A percentile compares a stretch with the other conserved stretches of the same genome.
phyloP scores from a whole-genome alignment of 2,797 vertebrate species.

The Labeo calbasu region DNA sequence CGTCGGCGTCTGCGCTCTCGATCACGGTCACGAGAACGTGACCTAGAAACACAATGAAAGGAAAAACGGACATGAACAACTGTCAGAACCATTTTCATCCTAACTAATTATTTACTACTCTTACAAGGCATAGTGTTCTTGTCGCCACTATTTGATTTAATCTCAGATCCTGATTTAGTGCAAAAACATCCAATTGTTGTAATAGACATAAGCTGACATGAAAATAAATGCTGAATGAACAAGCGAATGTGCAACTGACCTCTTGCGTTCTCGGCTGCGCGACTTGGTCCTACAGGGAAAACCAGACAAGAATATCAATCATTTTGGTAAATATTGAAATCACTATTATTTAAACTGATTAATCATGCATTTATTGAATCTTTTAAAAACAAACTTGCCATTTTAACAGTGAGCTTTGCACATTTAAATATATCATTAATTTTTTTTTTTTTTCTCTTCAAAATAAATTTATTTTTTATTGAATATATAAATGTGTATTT shows the following conservation, averaged over 20 bases:
- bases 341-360: background rate
- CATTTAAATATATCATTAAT: too few relatives aligned
- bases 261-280: slow-evolving; percentile 87
- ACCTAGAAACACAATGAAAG: slow-evolving; percentile 69
- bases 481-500: too few relatives aligned
- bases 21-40: slow-evolving; percentile 79
- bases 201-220: background rate
- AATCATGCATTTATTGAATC: background rate
- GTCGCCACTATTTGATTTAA: background rate
- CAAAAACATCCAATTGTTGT: too few relatives aligned
- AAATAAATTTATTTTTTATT: too few relatives aligned
- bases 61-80: background rate
- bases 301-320: background rate
- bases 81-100: background rate
- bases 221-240: background rate
- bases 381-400: background rate
- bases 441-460: too few relatives aligned
- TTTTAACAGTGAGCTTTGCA: background rate
- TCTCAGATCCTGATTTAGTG: background rate
- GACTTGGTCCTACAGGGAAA: slow-evolving; percentile 85
- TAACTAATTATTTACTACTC: background rate
- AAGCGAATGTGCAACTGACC: slow-evolving; percentile 69
- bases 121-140: background rate
- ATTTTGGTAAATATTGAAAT: background rate
- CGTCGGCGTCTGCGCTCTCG: slow-evolving; percentile 50